These are phyloP conservation scores for Vollenhovia emeryi DNA, from an alignment of 1,140 invertebrate genomes.

Conservation along the genomic window DNA sequence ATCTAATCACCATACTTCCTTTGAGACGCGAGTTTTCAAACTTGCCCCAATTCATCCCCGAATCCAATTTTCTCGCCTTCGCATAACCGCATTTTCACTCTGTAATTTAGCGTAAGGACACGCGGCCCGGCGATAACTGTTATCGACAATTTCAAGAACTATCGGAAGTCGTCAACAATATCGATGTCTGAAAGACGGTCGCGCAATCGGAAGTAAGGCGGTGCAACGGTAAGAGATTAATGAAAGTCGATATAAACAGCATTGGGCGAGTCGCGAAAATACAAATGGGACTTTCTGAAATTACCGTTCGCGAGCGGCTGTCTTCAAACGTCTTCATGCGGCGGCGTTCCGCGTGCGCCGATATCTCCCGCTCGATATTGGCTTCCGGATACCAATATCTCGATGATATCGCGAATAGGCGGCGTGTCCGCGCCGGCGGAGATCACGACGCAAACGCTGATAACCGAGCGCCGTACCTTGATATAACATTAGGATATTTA, in stretches of 20 bases:
- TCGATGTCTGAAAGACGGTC: not conserved
- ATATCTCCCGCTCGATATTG: slow-evolving; percentile 9
- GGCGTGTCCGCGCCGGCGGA: not conserved
- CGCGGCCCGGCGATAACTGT: not conserved
- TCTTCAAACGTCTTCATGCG: not conserved
- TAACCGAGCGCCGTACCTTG: too few relatives aligned
- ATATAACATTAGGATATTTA: not conserved
- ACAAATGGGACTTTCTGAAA: not conserved
- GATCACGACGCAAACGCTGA: not conserved
- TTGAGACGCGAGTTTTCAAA: slow-evolving; percentile 44
- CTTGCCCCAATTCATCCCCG: not conserved
- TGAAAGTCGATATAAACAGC: not conserved
- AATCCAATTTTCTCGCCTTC: slow-evolving; percentile 9
- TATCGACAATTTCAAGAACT: not conserved
- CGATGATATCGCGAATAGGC: not conserved
- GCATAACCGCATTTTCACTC: not conserved
- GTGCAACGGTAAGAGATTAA: not conserved
- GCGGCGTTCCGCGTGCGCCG: not conserved
- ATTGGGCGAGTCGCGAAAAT: not conserved
- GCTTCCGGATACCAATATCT: not conserved
- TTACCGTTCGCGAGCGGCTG: not conserved
- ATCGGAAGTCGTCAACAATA: not conserved
- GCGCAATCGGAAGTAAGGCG: not conserved
- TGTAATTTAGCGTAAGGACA: not conserved
- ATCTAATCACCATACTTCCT: slow-evolving; percentile 41